Percentiles rank a stretch among this genome's conserved stretches.
phyloP scores from a whole-genome alignment of 2,797 vertebrate genomes.

The Aplochiton taeniatus region DNA sequence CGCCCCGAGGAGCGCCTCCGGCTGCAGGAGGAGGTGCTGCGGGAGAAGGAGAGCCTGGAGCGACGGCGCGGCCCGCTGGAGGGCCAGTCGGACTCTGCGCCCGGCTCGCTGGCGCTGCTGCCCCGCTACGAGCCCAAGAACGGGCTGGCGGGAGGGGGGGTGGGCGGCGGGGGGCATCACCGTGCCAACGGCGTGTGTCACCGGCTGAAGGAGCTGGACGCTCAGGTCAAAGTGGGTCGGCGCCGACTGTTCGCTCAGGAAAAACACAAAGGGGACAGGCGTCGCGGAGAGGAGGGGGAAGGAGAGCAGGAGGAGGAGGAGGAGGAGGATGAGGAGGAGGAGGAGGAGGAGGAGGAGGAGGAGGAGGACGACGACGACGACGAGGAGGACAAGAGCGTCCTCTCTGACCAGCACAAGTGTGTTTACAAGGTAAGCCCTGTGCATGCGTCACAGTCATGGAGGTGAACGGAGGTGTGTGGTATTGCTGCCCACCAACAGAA shows the following conservation, averaged over 20 bases:
- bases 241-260: constrained; percentile 97
- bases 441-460: too few relatives aligned
- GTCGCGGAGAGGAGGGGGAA: constrained; percentile 53
- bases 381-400: constrained; percentile 83
- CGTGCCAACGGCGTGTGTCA: constrained; percentile 86
- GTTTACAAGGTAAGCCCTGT: constrained; percentile 88
- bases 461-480: too few relatives aligned
- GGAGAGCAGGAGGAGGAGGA: constrained; percentile 92
- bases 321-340: constrained; percentile 91
- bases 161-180: constrained; percentile 64
- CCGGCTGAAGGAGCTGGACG: constrained; percentile 89
- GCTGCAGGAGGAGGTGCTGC: constrained; percentile 90
- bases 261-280: constrained; percentile 81
- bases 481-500: too few relatives aligned
- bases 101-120: constrained; percentile 84
- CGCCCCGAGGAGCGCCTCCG: constrained; percentile 86
- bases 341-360: constrained; percentile 78
- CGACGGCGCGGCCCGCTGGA: constrained; percentile 91
- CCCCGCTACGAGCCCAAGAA: constrained; percentile 98
- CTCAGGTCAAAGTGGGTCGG: constrained; percentile 89
- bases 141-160: constrained; percentile 73
- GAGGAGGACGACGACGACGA: constrained; percentile 76
- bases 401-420: constrained; percentile 97
- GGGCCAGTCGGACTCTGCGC: constrained; percentile 85
- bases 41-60: constrained; percentile 93